Conservation (phyloP, 2,113 vertebrate genomes). For the Lagenorhynchus albirostris region DNA sequence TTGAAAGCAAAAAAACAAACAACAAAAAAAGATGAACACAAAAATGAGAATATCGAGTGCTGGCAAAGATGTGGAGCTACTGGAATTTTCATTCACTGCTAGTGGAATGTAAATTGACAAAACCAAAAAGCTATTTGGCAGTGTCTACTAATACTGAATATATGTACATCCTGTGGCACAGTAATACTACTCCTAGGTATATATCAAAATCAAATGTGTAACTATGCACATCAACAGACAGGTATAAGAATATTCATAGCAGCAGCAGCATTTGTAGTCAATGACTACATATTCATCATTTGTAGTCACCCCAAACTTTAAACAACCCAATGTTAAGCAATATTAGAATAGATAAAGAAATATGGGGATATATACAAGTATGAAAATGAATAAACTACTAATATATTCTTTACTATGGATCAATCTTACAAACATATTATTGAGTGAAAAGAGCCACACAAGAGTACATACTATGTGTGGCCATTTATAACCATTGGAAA, state of each 20-base stretch:
- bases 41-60: not conserved
- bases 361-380: not conserved
- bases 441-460: not conserved
- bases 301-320: not conserved
- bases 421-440: not conserved
- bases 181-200: not conserved
- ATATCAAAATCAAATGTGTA: not conserved
- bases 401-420: not conserved
- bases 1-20: not conserved
- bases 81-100: not conserved
- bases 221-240: not conserved
- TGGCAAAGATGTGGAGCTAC: not conserved
- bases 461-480: not conserved
- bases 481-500: not conserved
- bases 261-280: not conserved
- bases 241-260: not conserved
- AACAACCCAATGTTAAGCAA: not conserved
- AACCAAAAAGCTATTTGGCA: not conserved
- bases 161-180: not conserved
- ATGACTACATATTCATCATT: not conserved
- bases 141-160: not conserved
- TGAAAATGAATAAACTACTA: constrained; percentile 13
- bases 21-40: not conserved
- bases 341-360: not conserved
- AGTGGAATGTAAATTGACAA: not conserved